Base-by-base conservation (phyloP, 2,113 vertebrate genomes). In the Gavia stellata region DNA sequence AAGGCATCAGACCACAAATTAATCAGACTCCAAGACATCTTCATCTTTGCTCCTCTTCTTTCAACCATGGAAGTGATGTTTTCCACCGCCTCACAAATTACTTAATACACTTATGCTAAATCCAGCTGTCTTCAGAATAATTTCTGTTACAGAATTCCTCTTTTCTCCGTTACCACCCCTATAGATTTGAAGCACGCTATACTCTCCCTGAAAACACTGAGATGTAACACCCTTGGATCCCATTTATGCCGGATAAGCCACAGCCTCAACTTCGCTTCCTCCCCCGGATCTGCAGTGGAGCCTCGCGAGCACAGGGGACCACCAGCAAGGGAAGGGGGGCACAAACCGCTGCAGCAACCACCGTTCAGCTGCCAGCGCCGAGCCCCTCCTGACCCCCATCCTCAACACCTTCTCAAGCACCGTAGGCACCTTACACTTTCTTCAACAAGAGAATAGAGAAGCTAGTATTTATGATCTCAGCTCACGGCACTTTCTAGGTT, bases 221-320 rank as follows among this genome's bases (percentile, higher is more conserved):
- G 14, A 67, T 10, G 4, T 26, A 24, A 68, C 72, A 74, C 8
- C 17, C 45, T n/a, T 4, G 2, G n/a, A 74, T 79, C 47, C 18
- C 42, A 40, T 24, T 26, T 59, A 53, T 4, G 9, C 29, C 3
- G 0, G 52, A 42, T 33, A 71, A 88, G 62, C 36, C 45, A 26
- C 1, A 5, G 61, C 23, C n/a, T 71, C 88, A 28, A 8, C 14
- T 21, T 21, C 26, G 47, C 34, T n/a, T 40, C 56, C 44, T 53
- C 7, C 14, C 6, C 38, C 12, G 29, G n/a, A 20, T 61, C 72
- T 19, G 31, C 34, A 25, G 23, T 3, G 0, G 0, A 61, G 36
- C 24, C n/a, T 19, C 3, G 0, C 18, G 29, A 83, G 47, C 26
- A 21, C 4, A 2, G 15, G 34, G 53, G 83, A 73, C 19, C 53